phyloP scores from a whole-genome alignment of 2,113 vertebrate species.

The Tapirus terrestris region DNA sequence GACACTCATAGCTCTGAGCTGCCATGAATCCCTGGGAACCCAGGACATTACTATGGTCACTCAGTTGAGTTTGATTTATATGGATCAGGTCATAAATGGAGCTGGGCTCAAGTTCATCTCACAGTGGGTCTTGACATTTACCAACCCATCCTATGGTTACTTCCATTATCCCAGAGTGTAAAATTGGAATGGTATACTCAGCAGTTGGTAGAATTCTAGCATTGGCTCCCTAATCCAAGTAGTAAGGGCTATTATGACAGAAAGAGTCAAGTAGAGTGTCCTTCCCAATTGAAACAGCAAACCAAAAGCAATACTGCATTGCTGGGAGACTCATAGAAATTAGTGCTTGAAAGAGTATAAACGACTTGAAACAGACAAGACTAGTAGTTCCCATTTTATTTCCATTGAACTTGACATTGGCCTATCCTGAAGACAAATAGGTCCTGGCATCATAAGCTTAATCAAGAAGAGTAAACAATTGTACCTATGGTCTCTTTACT shows the following conservation, averaged over 20 bases:
- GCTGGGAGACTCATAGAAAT: background rate
- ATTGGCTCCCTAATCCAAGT: background rate
- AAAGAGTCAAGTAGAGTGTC: background rate
- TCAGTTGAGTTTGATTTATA: background rate
- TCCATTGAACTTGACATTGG: conserved; percentile 8
- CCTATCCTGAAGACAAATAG: background rate
- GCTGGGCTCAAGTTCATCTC: background rate
- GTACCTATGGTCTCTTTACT: background rate
- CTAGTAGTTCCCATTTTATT: background rate
- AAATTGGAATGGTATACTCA: background rate
- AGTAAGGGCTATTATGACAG: background rate
- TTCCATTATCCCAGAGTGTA: background rate
- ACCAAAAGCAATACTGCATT: background rate
- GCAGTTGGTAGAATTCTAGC: background rate
- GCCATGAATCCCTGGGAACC: background rate
- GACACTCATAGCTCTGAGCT: background rate
- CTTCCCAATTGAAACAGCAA: background rate
- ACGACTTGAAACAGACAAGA: background rate
- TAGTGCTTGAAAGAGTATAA: background rate
- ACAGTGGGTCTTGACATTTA: background rate
- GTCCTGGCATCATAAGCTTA: background rate
- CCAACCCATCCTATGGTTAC: background rate
- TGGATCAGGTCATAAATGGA: background rate
- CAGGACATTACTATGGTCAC: background rate
- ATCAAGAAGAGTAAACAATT: background rate